phyloP scores from a whole-genome alignment of 2,113 vertebrate species.

The Atherinomorus stipes region DNA sequence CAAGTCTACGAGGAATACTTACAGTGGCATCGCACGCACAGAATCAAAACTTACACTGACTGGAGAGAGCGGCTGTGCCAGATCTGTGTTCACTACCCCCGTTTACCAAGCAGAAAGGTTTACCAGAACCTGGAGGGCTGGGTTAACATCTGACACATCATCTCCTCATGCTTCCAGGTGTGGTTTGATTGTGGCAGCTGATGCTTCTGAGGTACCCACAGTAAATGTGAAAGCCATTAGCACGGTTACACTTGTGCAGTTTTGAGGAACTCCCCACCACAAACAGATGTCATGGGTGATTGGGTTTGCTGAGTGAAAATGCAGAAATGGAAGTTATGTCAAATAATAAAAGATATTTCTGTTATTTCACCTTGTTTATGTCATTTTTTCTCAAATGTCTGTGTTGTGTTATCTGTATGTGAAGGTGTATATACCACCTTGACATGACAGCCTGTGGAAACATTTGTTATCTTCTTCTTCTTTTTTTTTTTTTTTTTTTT shows the following conservation, averaged over 20 bases:
- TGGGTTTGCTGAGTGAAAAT: neutral
- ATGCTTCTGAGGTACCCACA: too few species aligned
- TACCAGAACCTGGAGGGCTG: conserved; percentile 85
- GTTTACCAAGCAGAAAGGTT: conserved; percentile 67
- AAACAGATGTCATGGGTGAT: neutral
- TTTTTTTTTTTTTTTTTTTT: too few species aligned
- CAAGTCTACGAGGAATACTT: conserved; percentile 74
- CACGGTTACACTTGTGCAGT: neutral
- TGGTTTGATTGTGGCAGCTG: neutral
- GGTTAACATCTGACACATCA: conserved; percentile 68
- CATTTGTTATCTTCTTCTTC: too few species aligned
- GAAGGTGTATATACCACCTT: too few species aligned
- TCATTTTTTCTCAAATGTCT: too few species aligned
- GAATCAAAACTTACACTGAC: conserved; percentile 44
- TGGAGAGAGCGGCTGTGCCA: conserved; percentile 76
- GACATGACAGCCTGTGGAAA: too few species aligned
- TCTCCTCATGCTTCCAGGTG: neutral
- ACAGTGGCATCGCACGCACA: conserved; percentile 71
- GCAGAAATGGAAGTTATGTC: conserved; percentile 7
- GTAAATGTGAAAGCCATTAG: neutral
- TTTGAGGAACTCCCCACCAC: neutral
- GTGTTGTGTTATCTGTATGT: too few species aligned
- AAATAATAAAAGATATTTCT: neutral
- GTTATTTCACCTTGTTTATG: too few species aligned
- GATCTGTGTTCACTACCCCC: conserved; percentile 81